Base-by-base conservation (phyloP, 2,113 vertebrate species). In the Lophura nycthemera region DNA sequence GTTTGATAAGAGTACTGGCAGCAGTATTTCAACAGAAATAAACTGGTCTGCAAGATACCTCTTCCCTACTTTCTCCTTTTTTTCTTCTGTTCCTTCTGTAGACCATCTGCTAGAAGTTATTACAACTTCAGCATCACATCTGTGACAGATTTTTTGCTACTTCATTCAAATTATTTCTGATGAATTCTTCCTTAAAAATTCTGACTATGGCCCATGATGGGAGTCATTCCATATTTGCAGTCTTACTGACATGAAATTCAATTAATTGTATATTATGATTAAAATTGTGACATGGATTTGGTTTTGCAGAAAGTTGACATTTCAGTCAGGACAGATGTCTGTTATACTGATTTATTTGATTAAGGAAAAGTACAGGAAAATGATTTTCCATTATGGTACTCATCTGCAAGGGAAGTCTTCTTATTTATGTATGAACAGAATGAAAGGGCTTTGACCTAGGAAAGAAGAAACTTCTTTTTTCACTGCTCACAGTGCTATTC, bases 181-280 rank as follows among this genome's bases (percentile, higher is more conserved):
- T 61, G 5, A 88, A 86, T 75, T 75, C 57, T 86, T 83, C 54
- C 81, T 69, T 75, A 69, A 84, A 94, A 92, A 40, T 22, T 88
- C 16, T 75, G 83, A 24, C 52, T 84, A 21, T 40, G 17, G 11
- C 92, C 93, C 70, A 1, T 84, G 61, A 79, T 40, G 16, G 27
- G 8, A 88, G 30, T 32, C 2, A 16, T 88, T 86, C 70, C 9
- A 6, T 42, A 61, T 47, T 59, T 87, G 43, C 70, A 76, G 36
- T 83, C 65, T 92, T 45, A 86, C 15, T 84, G 80, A 64, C 59
- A 47, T 38, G 40, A 90, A 90, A 88, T 90, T 75, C 4, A 78
- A 78, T 93, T 93, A 92, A 71, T 84, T 90, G 77, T 71, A 20
- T 65, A 70, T 82, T 89, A 65, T 69, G 43, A 93, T 73, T 70